Conservation (phyloP, 2,113 vertebrate genomes). For the Zeus faber region DNA sequence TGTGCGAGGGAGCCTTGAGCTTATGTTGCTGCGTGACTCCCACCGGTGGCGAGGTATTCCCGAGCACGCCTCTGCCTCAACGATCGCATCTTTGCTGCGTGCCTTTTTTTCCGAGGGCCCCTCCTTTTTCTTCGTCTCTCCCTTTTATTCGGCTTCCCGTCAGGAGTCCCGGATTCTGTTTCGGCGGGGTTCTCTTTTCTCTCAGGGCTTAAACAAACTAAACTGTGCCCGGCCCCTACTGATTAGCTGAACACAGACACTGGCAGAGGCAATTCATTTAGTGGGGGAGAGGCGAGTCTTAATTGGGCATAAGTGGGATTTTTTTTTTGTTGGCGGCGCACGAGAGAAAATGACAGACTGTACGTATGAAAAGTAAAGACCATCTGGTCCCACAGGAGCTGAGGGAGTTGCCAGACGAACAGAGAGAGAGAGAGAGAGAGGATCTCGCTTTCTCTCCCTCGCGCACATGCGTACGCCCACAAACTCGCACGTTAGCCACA, state of each 20-base stretch:
- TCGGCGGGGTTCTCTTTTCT: constrained; percentile 23
- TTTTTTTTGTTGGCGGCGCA: constrained; percentile 65
- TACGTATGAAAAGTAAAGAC: constrained; percentile 62
- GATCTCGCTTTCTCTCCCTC: constrained; percentile 13
- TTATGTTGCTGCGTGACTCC: no score
- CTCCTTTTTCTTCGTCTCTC: no score
- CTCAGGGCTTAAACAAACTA: constrained; percentile 45
- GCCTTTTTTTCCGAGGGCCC: no score
- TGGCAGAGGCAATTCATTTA: constrained; percentile 66
- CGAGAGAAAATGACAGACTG: constrained; percentile 66
- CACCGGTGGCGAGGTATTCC: no score
- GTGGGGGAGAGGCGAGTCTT: constrained; percentile 61
- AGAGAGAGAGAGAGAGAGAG: constrained; percentile 2
- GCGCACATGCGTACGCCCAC: constrained; percentile 1
- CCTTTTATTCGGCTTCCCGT: background rate
- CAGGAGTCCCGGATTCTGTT: constrained; percentile 14
- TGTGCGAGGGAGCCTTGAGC: no score
- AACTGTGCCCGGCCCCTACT: constrained; percentile 49
- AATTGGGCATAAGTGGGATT: constrained; percentile 71
- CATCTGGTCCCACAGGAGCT: constrained; percentile 67
- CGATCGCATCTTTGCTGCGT: no score
- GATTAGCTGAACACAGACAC: constrained; percentile 57
- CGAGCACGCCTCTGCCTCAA: no score
- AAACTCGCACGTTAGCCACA: constrained; percentile 13
- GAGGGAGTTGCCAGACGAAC: constrained; percentile 56